Percentiles rank a stretch among this genome's conserved stretches.
Conservation (phyloP, 2,797 vertebrate genomes). For the Parauchenoglanis punctatus region DNA sequence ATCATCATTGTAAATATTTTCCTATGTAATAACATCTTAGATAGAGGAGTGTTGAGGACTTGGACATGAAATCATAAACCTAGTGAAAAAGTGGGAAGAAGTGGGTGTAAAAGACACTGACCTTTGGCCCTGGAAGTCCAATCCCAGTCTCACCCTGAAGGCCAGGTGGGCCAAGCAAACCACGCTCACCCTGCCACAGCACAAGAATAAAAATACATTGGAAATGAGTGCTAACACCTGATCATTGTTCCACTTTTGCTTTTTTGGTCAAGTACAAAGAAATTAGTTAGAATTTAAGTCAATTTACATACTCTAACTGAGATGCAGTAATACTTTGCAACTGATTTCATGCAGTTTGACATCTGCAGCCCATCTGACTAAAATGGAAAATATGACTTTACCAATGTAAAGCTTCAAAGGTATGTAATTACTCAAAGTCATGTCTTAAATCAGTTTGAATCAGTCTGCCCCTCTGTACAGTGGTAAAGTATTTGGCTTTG, state of each 20-base stretch:
- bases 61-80: not conserved
- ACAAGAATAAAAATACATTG: conserved; percentile 13
- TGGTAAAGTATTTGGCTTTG: conserved; percentile 50
- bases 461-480: conserved; percentile 34
- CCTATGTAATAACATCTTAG: not conserved
- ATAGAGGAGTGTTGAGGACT: not conserved
- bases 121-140: conserved; percentile 87
- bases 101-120: conserved; percentile 55
- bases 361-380: not conserved
- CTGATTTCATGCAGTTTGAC: not conserved
- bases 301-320: not conserved
- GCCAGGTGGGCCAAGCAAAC: conserved; percentile 78
- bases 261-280: not conserved
- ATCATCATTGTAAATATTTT: not conserved
- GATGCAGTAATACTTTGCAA: not conserved
- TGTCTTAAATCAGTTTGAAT: conserved; percentile 38
- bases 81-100: not conserved
- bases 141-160: conserved; percentile 87
- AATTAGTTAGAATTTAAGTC: not conserved
- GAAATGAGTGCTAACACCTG: not conserved
- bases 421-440: conserved; percentile 37
- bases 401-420: not conserved
- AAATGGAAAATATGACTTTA: not conserved
- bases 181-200: conserved; percentile 83
- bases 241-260: not conserved